phyloP scores from a whole-genome alignment of 35 echinoderm and acorn worm genomes.

The Amphiura filiformis region DNA sequence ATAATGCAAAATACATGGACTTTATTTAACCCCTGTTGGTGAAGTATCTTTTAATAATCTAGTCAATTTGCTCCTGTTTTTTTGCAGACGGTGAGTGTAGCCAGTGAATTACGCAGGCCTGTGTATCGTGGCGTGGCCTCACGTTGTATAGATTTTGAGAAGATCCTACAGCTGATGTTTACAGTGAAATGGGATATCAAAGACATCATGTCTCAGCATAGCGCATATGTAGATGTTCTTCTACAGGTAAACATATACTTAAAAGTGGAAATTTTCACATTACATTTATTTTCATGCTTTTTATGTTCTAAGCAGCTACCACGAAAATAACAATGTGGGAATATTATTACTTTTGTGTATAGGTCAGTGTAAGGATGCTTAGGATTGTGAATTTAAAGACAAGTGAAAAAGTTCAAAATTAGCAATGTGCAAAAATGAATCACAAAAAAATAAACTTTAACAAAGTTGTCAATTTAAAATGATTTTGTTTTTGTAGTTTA shows the following conservation, averaged over 20 bases:
- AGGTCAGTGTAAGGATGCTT: neutral
- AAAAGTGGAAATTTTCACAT: no score
- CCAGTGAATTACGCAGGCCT: conserved; percentile 74
- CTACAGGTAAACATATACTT: conserved; percentile 55
- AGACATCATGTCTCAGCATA: conserved; percentile 99
- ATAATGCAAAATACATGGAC: no score
- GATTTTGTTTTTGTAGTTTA: no score
- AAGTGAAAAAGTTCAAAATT: no score
- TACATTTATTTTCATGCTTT: no score
- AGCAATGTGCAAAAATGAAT: neutral
- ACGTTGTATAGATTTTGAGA: conserved; percentile 66
- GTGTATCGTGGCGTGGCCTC: conserved; percentile 88
- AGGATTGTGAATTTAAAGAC: neutral
- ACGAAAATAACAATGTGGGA: no score
- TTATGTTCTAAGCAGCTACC: no score
- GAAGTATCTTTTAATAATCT: neutral
- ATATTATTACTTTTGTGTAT: no score
- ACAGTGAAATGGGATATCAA: conserved; percentile 96
- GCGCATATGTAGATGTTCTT: conserved; percentile 83
- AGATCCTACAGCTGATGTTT: conserved; percentile 83
- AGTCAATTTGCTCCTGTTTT: no score
- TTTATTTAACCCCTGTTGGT: neutral
- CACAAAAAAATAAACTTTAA: no score
- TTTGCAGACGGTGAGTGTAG: conserved; percentile 84
- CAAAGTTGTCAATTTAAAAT: no score